These are phyloP conservation scores for Lysiphlebus fabarum DNA, from an alignment of 1,140 invertebrate genomes.

Conservation along the genomic window DNA sequence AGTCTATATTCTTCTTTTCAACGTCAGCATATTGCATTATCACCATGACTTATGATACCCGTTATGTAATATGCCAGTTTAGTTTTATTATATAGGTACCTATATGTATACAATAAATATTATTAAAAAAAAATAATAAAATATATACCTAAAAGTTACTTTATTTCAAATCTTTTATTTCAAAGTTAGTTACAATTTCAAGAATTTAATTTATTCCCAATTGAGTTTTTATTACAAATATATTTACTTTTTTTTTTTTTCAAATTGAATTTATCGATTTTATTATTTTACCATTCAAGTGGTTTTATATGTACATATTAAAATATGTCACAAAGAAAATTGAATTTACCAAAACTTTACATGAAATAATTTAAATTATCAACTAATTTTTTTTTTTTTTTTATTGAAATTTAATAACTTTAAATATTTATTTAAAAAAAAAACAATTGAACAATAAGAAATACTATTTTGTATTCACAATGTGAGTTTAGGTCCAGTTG, in stretches of 20 bases:
- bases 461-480: slow-evolving; percentile 14
- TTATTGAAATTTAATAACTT: no score
- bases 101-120: no score
- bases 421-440: no score
- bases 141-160: no score
- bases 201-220: no score
- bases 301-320: neutral
- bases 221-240: neutral
- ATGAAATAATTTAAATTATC: neutral
- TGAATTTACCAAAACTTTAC: neutral
- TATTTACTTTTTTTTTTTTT: neutral
- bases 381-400: slow-evolving; percentile 5
- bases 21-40: slow-evolving; percentile 28
- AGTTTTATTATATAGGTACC: no score
- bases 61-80: slow-evolving; percentile 19
- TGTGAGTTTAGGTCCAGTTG: slow-evolving; percentile 3
- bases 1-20: slow-evolving; percentile 1
- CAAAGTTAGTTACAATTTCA: no score
- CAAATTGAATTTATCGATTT: neutral
- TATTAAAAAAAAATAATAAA: no score
- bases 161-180: no score
- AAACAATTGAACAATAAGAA: slow-evolving; percentile 7
- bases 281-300: neutral
- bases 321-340: neutral
- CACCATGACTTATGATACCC: slow-evolving; percentile 20